Percentiles rank a stretch among this genome's conserved stretches.
These are phyloP conservation scores for Dendrocincla fuliginosa DNA, from an alignment of 2,797 vertebrate genomes.

Conservation along the genomic window DNA sequence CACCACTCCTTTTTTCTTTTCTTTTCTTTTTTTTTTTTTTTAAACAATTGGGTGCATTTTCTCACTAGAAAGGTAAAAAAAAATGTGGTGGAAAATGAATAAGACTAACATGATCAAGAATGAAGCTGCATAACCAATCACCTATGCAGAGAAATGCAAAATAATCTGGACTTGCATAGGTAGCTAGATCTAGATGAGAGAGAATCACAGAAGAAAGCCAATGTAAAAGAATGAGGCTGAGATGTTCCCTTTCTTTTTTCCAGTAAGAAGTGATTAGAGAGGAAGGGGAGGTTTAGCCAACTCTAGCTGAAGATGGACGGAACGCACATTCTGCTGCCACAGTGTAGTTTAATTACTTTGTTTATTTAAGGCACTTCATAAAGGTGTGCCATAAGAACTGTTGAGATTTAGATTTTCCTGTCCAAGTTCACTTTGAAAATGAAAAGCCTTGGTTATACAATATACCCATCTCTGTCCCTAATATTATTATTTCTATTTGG, in stretches of 20 bases:
- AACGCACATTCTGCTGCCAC: not conserved
- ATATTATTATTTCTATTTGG: not conserved
- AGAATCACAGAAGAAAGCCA: not conserved
- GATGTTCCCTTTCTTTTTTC: not conserved
- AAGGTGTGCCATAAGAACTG: not conserved
- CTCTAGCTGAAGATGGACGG: not conserved
- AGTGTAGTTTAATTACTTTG: not conserved
- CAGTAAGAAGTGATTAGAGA: not conserved
- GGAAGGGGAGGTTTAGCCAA: not conserved
- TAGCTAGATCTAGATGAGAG: not conserved
- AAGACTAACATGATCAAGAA: not conserved
- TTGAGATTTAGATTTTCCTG: not conserved
- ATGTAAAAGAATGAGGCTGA: not conserved
- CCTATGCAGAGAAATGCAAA: not conserved
- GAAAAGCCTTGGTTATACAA: not conserved
- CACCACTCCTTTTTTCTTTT: accelerated
- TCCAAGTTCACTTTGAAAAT: not conserved
- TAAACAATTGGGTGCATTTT: accelerated
- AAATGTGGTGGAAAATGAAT: not conserved
- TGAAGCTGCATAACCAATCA: not conserved
- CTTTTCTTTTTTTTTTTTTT: not conserved
- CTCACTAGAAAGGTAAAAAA: not conserved
- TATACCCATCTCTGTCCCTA: not conserved
- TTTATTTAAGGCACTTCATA: not conserved
- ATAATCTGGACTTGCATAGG: not conserved